A percentile compares a stretch with the other conserved stretches of the same genome.
Evolutionary conservation across 2,797 vertebrate species (phyloP).

Genomic region (Scolopax bukidnonensis): DNA sequence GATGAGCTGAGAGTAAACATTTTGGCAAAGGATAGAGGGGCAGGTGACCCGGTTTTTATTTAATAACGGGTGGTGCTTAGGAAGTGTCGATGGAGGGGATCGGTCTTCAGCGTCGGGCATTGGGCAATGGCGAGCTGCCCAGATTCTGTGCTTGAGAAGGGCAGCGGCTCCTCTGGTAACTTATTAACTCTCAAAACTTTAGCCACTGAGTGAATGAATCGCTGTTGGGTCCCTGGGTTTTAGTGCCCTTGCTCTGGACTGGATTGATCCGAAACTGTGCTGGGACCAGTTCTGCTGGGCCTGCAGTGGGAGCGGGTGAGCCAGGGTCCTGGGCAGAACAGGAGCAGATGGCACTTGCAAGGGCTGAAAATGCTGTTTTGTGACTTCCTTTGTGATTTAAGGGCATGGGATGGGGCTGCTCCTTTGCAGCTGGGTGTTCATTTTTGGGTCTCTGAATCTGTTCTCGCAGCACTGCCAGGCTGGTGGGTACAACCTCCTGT

Average conservation of each 20-base stretch:
- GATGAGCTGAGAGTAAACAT: not conserved
- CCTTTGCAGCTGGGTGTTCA: not conserved
- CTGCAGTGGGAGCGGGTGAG: not conserved
- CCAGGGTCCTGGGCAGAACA: no score
- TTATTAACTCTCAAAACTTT: conserved; percentile 21
- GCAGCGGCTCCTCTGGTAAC: not conserved
- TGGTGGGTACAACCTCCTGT: accelerated
- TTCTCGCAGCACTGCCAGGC: not conserved
- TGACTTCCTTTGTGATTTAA: not conserved
- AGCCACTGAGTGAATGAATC: not conserved
- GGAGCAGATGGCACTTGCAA: accelerated
- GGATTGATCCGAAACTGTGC: accelerated
- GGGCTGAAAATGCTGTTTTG: not conserved
- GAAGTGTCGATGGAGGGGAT: not conserved
- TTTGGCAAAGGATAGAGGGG: not conserved
- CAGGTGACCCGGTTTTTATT: not conserved
- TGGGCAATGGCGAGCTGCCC: conserved; percentile 5
- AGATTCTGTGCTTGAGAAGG: not conserved
- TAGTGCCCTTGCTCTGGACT: not conserved
- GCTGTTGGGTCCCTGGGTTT: not conserved
- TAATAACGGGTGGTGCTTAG: not conserved
- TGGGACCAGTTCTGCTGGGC: not conserved
- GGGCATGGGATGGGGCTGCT: accelerated
- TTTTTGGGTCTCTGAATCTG: not conserved
- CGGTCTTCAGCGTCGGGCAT: not conserved